phyloP scores from a whole-genome alignment of 1,140 invertebrate genomes.

The Drosophila littoralis region DNA sequence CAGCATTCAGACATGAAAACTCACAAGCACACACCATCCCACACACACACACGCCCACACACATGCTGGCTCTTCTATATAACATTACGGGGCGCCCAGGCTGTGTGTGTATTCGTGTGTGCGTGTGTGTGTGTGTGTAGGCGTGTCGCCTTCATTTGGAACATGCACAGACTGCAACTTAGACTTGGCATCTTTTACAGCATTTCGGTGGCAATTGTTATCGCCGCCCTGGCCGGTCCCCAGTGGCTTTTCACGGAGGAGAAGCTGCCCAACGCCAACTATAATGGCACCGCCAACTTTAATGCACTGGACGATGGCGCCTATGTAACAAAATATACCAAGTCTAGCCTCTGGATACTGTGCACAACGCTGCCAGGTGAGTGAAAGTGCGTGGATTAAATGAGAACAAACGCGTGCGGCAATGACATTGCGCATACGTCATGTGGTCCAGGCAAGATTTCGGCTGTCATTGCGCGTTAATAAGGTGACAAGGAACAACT shows the following conservation, averaged over 20 bases:
- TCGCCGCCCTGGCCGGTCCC: constrained; percentile 80
- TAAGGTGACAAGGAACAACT: background rate
- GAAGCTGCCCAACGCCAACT: constrained; percentile 76
- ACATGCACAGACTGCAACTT: constrained; percentile 22
- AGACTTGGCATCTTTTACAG: constrained; percentile 39
- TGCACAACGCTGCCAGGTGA: constrained; percentile 79
- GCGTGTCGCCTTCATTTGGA: background rate
- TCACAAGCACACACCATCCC: background rate
- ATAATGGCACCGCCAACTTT: constrained; percentile 82
- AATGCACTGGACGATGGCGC: constrained; percentile 79
- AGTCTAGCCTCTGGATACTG: constrained; percentile 83
- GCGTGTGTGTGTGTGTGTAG: constrained; percentile 3
- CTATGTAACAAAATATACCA: constrained; percentile 80
- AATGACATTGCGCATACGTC: constrained; percentile 39
- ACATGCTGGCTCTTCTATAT: constrained; percentile 2
- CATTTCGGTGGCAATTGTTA: constrained; percentile 82
- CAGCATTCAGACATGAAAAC: constrained; percentile 34
- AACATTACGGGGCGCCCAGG: constrained; percentile 1
- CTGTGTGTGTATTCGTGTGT: background rate
- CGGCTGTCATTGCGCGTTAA: background rate
- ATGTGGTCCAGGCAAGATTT: background rate
- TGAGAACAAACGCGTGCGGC: constrained; percentile 17
- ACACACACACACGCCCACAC: background rate
- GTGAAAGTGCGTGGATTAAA: constrained; percentile 15
- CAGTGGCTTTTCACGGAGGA: constrained; percentile 84